Base-by-base conservation (phyloP, 1,140 invertebrate species). In the Brachionus angularis region DNA sequence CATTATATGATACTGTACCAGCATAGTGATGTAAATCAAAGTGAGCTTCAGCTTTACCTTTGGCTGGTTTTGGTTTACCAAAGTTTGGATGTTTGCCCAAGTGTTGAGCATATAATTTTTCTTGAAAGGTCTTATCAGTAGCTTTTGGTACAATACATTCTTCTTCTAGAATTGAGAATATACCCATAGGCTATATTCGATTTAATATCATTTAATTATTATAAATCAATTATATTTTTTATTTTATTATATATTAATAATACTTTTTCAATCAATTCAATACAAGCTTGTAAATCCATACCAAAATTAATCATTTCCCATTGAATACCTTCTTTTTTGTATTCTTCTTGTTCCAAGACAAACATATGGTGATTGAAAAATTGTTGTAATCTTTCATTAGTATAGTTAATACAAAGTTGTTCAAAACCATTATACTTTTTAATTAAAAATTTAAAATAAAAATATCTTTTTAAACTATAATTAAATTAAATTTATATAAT, bases 301-400 rank as follows among this genome's bases (percentile, higher is more conserved):
- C 95, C 95, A 86, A 98, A 98, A 86, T 98, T 94, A 85, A 98
- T 97, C 86, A 97, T 97, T 31, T 89, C 89, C 95, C 94, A 98
- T 81, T 94, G 89, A 84, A 97, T 97, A 81, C 92, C 93, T 85
- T 98, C 95, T 77, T 89, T 87, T 81, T 94, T 90, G 86, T 98
- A 98, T 81, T 97, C 95, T 86, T 98, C 96, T 89, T 98, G 96
- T 85, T 98, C 96, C 81, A 98, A 87, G 76, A 98, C 93, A 85
- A 98, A 98, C 95, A 98, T 98, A 86, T 98, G 96, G 84, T 98
- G 95, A 86, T 98, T 98, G 91, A 98, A 98, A 88, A 98, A 98
- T 84, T 98, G 96, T 85, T 98, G 95, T 76, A 98, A 87, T 84
- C 96, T 94, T 87, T 98, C 95, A 84, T 98, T 98, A 83, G 96